Conservation (phyloP, 2,113 vertebrate species). For the Tautogolabrus adspersus region DNA sequence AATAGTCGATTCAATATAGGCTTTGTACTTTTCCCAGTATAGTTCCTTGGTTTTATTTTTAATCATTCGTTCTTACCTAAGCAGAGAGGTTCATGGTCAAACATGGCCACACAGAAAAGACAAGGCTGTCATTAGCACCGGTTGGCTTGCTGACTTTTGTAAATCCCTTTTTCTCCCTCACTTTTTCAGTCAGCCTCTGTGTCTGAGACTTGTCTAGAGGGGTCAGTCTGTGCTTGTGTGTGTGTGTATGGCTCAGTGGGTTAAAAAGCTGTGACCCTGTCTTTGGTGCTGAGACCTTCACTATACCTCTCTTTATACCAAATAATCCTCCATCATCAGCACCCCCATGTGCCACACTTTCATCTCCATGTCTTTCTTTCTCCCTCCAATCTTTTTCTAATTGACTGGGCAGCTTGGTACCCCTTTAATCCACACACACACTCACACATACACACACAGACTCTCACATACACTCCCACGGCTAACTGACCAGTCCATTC, state of each 20-base stretch:
- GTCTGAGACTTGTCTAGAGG: constrained; percentile 34
- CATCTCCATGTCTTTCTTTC: constrained; percentile 59
- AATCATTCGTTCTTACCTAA: too few species aligned
- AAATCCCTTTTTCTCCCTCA: constrained; percentile 32
- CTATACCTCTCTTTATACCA: constrained; percentile 39
- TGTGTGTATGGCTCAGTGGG: constrained; percentile 1
- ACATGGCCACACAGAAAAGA: neutral
- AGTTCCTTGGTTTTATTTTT: too few species aligned
- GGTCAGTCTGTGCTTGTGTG: neutral
- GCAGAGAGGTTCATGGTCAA: neutral
- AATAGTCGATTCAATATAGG: too few species aligned
- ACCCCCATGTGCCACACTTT: constrained; percentile 61
- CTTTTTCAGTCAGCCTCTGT: constrained; percentile 24
- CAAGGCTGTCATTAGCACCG: constrained; percentile 37
- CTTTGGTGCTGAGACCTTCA: constrained; percentile 38
- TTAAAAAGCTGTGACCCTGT: constrained; percentile 57
- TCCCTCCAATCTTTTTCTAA: constrained; percentile 46
- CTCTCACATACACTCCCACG: constrained; percentile 20
- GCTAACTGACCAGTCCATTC: constrained; percentile 68
- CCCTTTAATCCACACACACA: constrained; percentile 53
- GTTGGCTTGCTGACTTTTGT: constrained; percentile 46
- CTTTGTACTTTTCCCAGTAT: too few species aligned
- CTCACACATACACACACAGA: constrained; percentile 15
- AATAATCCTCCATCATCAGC: constrained; percentile 72
- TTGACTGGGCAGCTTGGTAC: constrained; percentile 53